A percentile compares a stretch with the other conserved stretches of the same genome.
phyloP scores from a whole-genome alignment of 2,797 vertebrate species.

The Fratercula arctica region DNA sequence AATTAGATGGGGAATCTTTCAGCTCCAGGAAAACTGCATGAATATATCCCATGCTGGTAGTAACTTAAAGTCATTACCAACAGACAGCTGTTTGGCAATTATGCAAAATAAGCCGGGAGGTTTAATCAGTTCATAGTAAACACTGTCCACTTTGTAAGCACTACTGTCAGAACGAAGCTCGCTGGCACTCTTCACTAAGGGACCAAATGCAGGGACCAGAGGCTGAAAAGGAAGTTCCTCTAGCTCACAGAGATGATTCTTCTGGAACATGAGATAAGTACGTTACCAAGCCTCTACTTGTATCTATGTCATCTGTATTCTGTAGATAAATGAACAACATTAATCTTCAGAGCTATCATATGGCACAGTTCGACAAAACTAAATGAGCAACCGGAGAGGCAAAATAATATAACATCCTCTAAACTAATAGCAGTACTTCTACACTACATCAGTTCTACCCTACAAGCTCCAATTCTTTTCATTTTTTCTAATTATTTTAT shows the following conservation, averaged over 20 bases:
- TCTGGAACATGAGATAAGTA: slow-evolving; percentile 12
- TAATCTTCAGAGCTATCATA: slow-evolving; percentile 36
- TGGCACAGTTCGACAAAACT: not conserved
- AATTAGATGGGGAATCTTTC: slow-evolving; percentile 46
- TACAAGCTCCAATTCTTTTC: not conserved
- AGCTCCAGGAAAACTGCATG: slow-evolving; percentile 29
- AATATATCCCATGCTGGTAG: slow-evolving; percentile 46
- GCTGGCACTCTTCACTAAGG: not conserved
- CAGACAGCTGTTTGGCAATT: slow-evolving; percentile 61
- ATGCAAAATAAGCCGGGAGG: slow-evolving; percentile 50
- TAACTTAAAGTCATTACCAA: slow-evolving; percentile 58
- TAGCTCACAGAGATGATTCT: not conserved
- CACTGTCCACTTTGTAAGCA: slow-evolving; percentile 7
- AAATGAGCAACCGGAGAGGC: not conserved
- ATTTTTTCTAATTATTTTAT: not conserved
- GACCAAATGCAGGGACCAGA: not conserved
- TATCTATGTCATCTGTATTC: not conserved
- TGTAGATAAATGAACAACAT: slow-evolving; percentile 45
- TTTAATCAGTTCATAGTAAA: slow-evolving; percentile 43
- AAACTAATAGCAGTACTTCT: not conserved
- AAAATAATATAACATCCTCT: not conserved
- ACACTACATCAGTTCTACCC: not conserved
- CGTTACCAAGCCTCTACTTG: not conserved
- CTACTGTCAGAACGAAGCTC: not conserved
- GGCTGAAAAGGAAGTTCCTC: not conserved